These are phyloP conservation scores for Endotricha flammealis DNA, from an alignment of 2,888 invertebrate genomes.

Conservation along the genomic window DNA sequence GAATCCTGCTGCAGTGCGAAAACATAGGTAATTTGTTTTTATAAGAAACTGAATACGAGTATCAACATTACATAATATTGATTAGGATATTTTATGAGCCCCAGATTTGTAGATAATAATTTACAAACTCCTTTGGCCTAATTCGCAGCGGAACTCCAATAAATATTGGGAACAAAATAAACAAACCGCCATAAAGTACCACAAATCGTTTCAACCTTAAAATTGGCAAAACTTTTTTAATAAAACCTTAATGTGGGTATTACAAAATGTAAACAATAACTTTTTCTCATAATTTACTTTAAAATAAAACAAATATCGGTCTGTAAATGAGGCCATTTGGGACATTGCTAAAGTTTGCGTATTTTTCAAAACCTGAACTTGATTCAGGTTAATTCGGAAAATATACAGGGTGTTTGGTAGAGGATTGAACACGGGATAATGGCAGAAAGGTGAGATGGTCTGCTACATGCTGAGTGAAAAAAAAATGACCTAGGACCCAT, in stretches of 20 bases:
- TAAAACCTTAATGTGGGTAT: conserved; percentile 24
- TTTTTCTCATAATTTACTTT: conserved; percentile 19
- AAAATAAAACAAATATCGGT: conserved; percentile 13
- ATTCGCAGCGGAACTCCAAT: conserved; percentile 7
- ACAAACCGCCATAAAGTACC: conserved; percentile 18
- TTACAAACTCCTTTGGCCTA: conserved; percentile 10
- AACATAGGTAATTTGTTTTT: too few relatives aligned
- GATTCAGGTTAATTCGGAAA: conserved; percentile 1
- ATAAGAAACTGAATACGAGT: too few relatives aligned
- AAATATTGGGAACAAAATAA: conserved; percentile 16
- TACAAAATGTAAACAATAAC: conserved; percentile 20
- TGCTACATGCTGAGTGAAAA: too few relatives aligned
- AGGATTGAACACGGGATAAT: too few relatives aligned
- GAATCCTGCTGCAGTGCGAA: too few relatives aligned
- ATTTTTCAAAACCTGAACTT: background rate
- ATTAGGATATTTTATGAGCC: too few relatives aligned
- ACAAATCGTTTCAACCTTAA: conserved; percentile 16
- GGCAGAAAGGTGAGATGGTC: too few relatives aligned
- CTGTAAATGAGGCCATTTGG: conserved; percentile 14
- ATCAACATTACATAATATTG: too few relatives aligned
- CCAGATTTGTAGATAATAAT: background rate
- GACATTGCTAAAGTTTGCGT: conserved; percentile 2
- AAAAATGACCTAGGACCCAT: too few relatives aligned
- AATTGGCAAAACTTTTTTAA: conserved; percentile 28
- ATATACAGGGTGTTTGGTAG: too few relatives aligned